Base-by-base conservation (phyloP, 1,140 invertebrate genomes). In the Drosophila pseudoobscura region DNA sequence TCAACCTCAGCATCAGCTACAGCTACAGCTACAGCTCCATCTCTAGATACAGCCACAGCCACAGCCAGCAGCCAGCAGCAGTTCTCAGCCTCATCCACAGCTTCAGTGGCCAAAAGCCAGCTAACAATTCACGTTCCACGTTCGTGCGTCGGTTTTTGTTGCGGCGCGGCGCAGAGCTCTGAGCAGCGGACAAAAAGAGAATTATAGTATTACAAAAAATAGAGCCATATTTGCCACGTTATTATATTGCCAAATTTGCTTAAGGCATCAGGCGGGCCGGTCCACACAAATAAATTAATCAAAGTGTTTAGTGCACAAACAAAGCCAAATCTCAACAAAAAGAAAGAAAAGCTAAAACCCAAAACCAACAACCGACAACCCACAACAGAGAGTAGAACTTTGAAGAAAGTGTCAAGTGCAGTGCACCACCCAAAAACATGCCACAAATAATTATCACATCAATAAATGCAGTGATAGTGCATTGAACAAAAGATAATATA, bases 71-170 rank as follows among this genome's bases (percentile, higher is more conserved):
- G 43, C 63, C 35, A 35, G n/a, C 47, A 45, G 47, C 63, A 39
- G 61, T 68, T 53, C 46, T 41, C 50, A 64, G 64, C 59, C 41
- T 53, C 60, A 68, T 62, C 71, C 53, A 46, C 70, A 78, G 75
- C 65, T 79, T 84, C 73, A 84, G 80, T 84, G 79, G 79, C 80
- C 80, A 84, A 75, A 85, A 84, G 82, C 82, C 64, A 84, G 77
- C 75, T 75, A 83, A 64, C 78, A 78, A 87, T 87, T 66, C 80
- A 68, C 74, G 82, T 85, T 87, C 82, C 80, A 68, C 74, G 82
- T 85, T 87, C 82, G 82, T 85, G 83, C 82, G 82, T 85, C 82
- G 82, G 82, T 69, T 43, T 85, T 80, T 78, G 82, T 85, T 75
- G 78, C 80, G 82, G 73, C 69, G 68, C 82, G 74, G 58, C 77